Evolutionary conservation across 2,888 invertebrate species (phyloP).

Genomic region (Dicyrtoma fusca): DNA sequence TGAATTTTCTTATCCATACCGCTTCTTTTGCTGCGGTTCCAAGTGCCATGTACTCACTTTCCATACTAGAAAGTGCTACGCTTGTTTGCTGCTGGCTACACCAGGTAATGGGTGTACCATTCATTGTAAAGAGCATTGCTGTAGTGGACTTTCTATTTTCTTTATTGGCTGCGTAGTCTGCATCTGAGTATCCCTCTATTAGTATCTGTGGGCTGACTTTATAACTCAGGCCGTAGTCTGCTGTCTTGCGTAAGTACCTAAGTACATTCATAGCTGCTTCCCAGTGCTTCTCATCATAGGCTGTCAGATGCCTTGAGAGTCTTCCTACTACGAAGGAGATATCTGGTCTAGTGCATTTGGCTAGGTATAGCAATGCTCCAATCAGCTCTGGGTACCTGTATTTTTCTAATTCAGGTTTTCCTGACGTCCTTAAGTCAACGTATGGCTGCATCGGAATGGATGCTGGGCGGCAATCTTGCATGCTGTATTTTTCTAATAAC

Average conservation of each 20-base stretch:
- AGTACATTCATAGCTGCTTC: conserved; percentile 47
- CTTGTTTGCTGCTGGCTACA: conserved; percentile 39
- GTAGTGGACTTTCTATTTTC: conserved; percentile 40
- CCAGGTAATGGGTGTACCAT: conserved; percentile 44
- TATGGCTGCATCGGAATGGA: conserved; percentile 3
- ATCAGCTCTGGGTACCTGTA: conserved; percentile 38
- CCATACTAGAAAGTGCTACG: conserved; percentile 45
- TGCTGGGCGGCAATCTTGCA: background rate
- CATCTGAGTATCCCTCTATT: conserved; percentile 45
- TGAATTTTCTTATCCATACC: conserved; percentile 44
- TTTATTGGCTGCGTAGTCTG: conserved; percentile 47
- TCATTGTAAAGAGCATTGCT: conserved; percentile 38
- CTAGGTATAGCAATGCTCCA: conserved; percentile 46
- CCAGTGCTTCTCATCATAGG: conserved; percentile 47
- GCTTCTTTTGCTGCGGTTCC: conserved; percentile 38
- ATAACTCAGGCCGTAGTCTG: conserved; percentile 1
- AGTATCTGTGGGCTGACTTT: background rate
- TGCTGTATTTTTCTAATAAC: background rate
- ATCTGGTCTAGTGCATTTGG: conserved; percentile 50
- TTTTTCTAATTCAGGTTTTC: no score
- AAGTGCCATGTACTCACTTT: conserved; percentile 51
- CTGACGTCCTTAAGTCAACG: background rate
- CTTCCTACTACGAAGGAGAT: conserved; percentile 36
- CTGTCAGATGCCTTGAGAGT: conserved; percentile 48
- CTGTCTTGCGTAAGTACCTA: conserved; percentile 43